These are phyloP conservation scores for Brachyistius frenatus DNA, from an alignment of 2,113 vertebrate genomes.

Conservation along the genomic window DNA sequence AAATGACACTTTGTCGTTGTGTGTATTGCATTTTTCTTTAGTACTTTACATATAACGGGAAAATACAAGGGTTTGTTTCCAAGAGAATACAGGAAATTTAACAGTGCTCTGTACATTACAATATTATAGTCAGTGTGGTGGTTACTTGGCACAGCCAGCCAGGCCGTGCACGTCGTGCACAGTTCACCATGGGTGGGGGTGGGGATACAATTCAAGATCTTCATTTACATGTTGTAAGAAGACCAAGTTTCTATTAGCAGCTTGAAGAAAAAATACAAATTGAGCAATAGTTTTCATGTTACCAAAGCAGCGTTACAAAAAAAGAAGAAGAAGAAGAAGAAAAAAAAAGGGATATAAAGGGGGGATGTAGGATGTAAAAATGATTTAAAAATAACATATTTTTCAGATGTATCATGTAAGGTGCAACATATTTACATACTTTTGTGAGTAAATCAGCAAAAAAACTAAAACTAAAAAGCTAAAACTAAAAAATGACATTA, in stretches of 20 bases:
- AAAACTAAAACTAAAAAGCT: background rate
- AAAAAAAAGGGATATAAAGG: conserved; percentile 30
- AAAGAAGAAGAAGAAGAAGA: conserved; percentile 5
- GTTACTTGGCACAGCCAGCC: conserved; percentile 52
- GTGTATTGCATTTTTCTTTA: conserved; percentile 84
- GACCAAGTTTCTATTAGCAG: conserved; percentile 84
- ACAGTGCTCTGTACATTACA: conserved; percentile 87
- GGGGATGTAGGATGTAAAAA: conserved; percentile 10
- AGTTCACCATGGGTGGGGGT: conserved; percentile 51
- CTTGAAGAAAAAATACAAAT: conserved; percentile 69
- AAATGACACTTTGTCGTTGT: conserved; percentile 49
- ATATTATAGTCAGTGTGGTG: conserved; percentile 71
- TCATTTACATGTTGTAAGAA: conserved; percentile 70
- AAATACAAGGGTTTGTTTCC: conserved; percentile 85
- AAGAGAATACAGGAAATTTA: conserved; percentile 85
- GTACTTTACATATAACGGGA: conserved; percentile 86
- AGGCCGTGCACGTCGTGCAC: conserved; percentile 67
- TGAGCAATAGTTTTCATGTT: conserved; percentile 50
- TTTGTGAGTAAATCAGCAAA: background rate
- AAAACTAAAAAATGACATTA: too few relatives aligned
- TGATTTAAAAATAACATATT: too few relatives aligned
- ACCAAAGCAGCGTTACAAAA: conserved; percentile 67
- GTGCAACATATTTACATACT: background rate
- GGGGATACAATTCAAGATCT: conserved; percentile 65
- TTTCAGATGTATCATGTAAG: too few relatives aligned